Percentiles rank a stretch among this genome's conserved stretches.
These are phyloP conservation scores for Acanthurus leucopareius DNA, from an alignment of 2,797 vertebrate genomes.

Conservation along the genomic window DNA sequence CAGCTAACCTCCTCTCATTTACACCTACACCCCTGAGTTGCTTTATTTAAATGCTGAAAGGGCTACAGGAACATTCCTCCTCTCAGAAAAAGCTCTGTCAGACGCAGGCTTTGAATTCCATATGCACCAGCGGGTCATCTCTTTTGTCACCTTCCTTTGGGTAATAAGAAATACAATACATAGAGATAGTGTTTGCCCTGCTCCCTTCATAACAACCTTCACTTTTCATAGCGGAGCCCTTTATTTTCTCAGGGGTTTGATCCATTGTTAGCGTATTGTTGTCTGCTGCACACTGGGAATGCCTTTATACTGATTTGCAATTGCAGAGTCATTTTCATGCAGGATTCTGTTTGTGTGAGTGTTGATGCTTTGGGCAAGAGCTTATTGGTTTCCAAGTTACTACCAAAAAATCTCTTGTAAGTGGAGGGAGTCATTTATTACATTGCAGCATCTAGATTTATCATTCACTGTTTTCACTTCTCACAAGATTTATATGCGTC, in stretches of 20 bases:
- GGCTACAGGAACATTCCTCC: constrained; percentile 36
- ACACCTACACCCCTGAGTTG: constrained; percentile 10
- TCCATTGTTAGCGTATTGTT: constrained; percentile 57
- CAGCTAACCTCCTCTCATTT: constrained; percentile 23
- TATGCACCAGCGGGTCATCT: constrained; percentile 36
- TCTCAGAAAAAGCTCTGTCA: constrained; percentile 25
- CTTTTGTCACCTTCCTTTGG: constrained; percentile 46
- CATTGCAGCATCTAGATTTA: constrained; percentile 16
- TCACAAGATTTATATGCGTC: neutral
- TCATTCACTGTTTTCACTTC: neutral
- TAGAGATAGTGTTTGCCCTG: constrained; percentile 52
- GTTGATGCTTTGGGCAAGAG: constrained; percentile 56
- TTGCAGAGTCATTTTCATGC: constrained; percentile 48
- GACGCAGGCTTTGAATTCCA: constrained; percentile 47
- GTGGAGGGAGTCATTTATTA: constrained; percentile 17
- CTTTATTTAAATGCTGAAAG: constrained; percentile 51
- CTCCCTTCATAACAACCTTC: constrained; percentile 39
- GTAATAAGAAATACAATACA: constrained; percentile 52
- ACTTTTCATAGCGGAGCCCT: constrained; percentile 41
- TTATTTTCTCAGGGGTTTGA: constrained; percentile 57
- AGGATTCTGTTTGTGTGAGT: constrained; percentile 44
- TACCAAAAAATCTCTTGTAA: constrained; percentile 31
- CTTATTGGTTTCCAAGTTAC: constrained; percentile 50
- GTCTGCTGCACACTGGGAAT: constrained; percentile 31
- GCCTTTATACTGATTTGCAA: constrained; percentile 43